Evolutionary conservation across 2,797 vertebrate species (phyloP).

Genomic region (Muraenolepis orangiensis): DNA sequence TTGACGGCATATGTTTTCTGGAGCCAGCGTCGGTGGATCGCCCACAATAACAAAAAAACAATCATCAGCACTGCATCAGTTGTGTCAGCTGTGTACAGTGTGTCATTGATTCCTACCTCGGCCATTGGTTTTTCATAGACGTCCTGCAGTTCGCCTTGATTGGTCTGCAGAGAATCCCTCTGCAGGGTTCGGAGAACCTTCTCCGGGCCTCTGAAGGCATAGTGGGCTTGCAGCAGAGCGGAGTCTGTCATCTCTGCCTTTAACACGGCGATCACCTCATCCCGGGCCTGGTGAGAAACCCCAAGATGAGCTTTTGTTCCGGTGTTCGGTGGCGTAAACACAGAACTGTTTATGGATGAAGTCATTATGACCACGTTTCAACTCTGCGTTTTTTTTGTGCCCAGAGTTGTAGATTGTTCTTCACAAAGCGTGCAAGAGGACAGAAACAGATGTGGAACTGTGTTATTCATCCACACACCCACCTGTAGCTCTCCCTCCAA

Average conservation of each 20-base stretch:
- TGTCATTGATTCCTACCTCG: conserved; percentile 75
- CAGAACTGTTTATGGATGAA: background rate
- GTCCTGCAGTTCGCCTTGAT: conserved; percentile 81
- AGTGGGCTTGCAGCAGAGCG: conserved; percentile 84
- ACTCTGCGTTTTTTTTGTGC: background rate
- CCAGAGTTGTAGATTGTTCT: background rate
- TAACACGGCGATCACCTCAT: conserved; percentile 89
- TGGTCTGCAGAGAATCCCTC: conserved; percentile 82
- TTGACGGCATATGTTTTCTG: background rate
- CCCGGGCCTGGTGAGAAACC: conserved; percentile 77
- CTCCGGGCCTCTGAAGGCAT: conserved; percentile 82
- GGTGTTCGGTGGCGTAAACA: background rate
- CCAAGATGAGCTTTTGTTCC: conserved; percentile 17
- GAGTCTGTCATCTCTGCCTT: conserved; percentile 87
- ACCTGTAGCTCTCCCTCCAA: conserved; percentile 93
- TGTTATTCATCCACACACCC: conserved; percentile 18
- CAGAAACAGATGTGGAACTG: background rate
- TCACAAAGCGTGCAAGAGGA: background rate
- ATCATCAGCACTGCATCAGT: background rate
- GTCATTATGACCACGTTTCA: background rate
- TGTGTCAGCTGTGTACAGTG: background rate
- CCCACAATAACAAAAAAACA: background rate
- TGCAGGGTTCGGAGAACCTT: conserved; percentile 84
- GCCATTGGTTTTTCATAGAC: conserved; percentile 83
- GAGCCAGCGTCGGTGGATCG: background rate